phyloP scores from a whole-genome alignment of 2,888 invertebrate genomes.

The Subacronicta megacephala region DNA sequence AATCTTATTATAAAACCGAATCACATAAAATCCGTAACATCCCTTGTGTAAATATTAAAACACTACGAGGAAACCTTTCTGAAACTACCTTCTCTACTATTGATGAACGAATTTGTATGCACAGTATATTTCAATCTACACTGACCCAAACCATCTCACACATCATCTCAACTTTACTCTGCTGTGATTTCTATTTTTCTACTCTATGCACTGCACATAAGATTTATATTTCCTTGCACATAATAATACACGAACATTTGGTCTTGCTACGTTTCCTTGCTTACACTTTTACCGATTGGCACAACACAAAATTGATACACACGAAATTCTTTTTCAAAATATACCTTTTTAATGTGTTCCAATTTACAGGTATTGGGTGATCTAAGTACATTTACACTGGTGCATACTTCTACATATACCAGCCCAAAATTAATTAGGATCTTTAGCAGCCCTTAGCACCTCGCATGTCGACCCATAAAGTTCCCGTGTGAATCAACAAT shows the following conservation, averaged over 20 bases:
- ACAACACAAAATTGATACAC: slow-evolving; percentile 72
- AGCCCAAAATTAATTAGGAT: slow-evolving; percentile 81
- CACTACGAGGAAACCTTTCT: slow-evolving; percentile 47
- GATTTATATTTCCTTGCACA: slow-evolving; percentile 85
- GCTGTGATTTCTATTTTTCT: slow-evolving; percentile 76
- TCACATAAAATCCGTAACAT: slow-evolving; percentile 55
- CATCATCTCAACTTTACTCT: slow-evolving; percentile 74
- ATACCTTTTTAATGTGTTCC: slow-evolving; percentile 56
- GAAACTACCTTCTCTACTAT: slow-evolving; percentile 54
- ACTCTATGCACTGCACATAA: slow-evolving; percentile 87
- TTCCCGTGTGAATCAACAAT: slow-evolving; percentile 70
- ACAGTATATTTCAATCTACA: slow-evolving; percentile 61
- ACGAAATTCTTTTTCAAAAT: slow-evolving; percentile 55
- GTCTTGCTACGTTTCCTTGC: slow-evolving; percentile 76
- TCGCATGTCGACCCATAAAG: slow-evolving; percentile 72
- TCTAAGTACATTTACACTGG: slow-evolving; percentile 74
- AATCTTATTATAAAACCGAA: slow-evolving; percentile 37
- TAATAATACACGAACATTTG: slow-evolving; percentile 73
- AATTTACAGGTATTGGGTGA: slow-evolving; percentile 67
- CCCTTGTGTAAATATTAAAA: slow-evolving; percentile 61
- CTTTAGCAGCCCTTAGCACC: slow-evolving; percentile 76
- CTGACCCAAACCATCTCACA: slow-evolving; percentile 67
- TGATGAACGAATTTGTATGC: slow-evolving; percentile 65
- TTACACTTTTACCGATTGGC: slow-evolving; percentile 77
- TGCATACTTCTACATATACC: slow-evolving; percentile 89